Conservation (phyloP, 2,888 invertebrate species). For the Thereva unica region DNA sequence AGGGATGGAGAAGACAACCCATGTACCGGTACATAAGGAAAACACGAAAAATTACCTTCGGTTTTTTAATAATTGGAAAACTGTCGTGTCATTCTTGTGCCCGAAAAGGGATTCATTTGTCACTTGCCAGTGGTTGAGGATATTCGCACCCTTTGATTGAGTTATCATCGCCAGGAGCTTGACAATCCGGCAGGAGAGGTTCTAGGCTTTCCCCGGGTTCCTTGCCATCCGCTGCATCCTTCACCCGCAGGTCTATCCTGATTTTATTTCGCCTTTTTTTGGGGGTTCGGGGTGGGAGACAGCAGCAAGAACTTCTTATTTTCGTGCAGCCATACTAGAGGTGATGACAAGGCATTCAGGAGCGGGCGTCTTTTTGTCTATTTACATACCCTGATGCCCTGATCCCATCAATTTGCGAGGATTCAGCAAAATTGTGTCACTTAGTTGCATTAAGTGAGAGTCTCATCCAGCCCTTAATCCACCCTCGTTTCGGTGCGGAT, state of each 20-base stretch:
- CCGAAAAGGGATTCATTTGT: slow-evolving; percentile 21
- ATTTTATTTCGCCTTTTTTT: slow-evolving; percentile 17
- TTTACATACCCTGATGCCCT: slow-evolving; percentile 39
- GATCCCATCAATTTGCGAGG: slow-evolving; percentile 41
- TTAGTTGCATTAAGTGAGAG: slow-evolving; percentile 39
- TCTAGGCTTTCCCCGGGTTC: background rate
- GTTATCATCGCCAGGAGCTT: slow-evolving; percentile 16
- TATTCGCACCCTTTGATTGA: slow-evolving; percentile 18
- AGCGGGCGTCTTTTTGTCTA: slow-evolving; percentile 31
- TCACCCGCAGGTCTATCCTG: background rate
- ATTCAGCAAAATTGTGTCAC: slow-evolving; percentile 40
- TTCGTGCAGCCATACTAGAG: no score
- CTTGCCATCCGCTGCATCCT: background rate
- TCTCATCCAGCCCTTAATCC: slow-evolving; percentile 33
- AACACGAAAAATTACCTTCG: background rate
- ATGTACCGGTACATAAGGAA: background rate
- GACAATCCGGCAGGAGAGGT: slow-evolving; percentile 9
- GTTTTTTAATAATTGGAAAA: background rate
- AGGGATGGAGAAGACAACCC: no score
- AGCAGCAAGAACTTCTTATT: background rate
- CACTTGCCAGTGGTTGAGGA: background rate
- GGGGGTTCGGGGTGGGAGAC: slow-evolving; percentile 7
- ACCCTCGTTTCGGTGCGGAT: slow-evolving; percentile 10
- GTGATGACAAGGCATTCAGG: slow-evolving; percentile 22
- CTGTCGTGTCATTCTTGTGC: slow-evolving; percentile 9